These are phyloP conservation scores for Palythoa heliodiscus DNA, from an alignment of 92 coral and sea anemone species.

Conservation along the genomic window DNA sequence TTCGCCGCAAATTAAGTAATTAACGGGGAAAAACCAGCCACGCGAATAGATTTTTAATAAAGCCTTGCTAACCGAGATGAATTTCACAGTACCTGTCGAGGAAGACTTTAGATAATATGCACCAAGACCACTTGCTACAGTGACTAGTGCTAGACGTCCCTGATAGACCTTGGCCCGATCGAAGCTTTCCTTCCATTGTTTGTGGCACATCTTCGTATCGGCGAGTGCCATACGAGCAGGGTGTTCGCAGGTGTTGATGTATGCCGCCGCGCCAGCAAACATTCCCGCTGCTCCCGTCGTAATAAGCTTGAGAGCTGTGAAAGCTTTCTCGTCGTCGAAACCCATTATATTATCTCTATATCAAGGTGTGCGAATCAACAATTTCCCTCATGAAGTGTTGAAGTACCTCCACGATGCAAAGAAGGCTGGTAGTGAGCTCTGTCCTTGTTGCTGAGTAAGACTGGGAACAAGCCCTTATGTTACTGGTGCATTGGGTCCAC, in stretches of 20 bases:
- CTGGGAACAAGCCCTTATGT: background rate
- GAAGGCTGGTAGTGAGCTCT: background rate
- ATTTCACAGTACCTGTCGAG: background rate
- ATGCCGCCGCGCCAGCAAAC: constrained; percentile 75
- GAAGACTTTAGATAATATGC: constrained; percentile 70
- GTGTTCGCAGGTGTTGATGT: constrained; percentile 79
- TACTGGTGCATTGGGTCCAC: background rate
- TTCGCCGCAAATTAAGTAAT: no score
- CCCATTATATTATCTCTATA: constrained; percentile 47
- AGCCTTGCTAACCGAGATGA: background rate
- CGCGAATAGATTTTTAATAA: background rate
- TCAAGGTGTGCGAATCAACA: background rate
- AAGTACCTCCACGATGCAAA: background rate
- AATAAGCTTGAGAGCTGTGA: constrained; percentile 62
- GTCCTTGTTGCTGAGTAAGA: background rate
- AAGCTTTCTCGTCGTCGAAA: constrained; percentile 68
- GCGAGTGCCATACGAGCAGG: constrained; percentile 76
- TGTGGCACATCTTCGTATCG: constrained; percentile 75
- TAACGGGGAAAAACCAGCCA: background rate
- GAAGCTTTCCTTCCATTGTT: constrained; percentile 72
- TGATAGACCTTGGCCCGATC: constrained; percentile 74
- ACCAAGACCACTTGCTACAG: constrained; percentile 59
- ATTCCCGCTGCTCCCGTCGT: constrained; percentile 70
- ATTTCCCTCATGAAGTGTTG: background rate
- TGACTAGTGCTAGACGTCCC: constrained; percentile 61